Base-by-base conservation (phyloP, 2,888 invertebrate species). In the Mesoligia furuncula region DNA sequence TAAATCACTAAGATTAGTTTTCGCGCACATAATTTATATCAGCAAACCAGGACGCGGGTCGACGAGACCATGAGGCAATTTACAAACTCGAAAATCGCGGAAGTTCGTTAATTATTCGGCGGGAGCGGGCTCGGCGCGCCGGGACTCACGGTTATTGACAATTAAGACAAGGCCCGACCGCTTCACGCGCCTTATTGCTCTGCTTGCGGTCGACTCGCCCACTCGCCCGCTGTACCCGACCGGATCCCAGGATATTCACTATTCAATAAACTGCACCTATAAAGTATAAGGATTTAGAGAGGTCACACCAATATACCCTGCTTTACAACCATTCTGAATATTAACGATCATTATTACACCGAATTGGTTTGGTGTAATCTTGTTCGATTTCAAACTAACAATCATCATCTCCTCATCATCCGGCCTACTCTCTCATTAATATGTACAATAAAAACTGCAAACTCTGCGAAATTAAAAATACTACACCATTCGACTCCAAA, bases 41-140 rank as follows among this genome's bases (percentile, higher is more conserved):
- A 93, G 93, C 93, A 93, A 94, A 94, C 95, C 95, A 95, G 95
- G 91, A 94, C 94, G 93, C 93, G 94, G 94, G 94, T 94, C 95
- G 94, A 94, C 94, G 94, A 95, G 95, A 95, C 95, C 96, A 95
- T 95, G 94, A 95, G 95, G 95, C 95, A 95, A 96, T 96, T 96
- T 96, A 96, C 95, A 95, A 96, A 96, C 95, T 96, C 95, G 95
- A 96, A 96, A 96, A 96, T 96, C 96, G 95, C 94, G 95, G 95
- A 96, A 96, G 96, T 96, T 96, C 95, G 96, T 96, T 96, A 96
- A 96, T 96, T 96, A 96, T 96, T 96, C 95, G 94, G 91, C 91
- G 93, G 93, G 94, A 94, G 93, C 93, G 90, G 86, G 93, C 93
- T 91, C 89, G 90, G 93, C 90, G 92, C 93, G 90, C 91, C 89